These are phyloP conservation scores for Tetrao urogallus DNA, from an alignment of 2,113 vertebrate species.

Conservation along the genomic window DNA sequence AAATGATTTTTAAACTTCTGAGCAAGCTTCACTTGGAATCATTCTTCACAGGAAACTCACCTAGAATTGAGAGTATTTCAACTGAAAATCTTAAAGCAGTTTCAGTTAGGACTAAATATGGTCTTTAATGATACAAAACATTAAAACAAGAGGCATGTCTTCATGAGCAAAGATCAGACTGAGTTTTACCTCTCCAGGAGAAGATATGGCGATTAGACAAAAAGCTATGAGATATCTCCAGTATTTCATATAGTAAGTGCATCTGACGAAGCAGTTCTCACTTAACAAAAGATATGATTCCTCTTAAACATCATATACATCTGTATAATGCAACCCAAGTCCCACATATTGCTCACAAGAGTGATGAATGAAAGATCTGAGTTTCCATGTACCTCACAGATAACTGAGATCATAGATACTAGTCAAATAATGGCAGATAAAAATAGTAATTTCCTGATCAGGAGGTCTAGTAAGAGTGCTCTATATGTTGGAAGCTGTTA, in stretches of 20 bases:
- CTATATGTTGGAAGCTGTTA: not conserved
- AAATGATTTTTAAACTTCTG: slow-evolving; percentile 6
- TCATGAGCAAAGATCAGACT: not conserved
- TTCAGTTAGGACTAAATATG: not conserved
- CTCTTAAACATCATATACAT: not conserved
- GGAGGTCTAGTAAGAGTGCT: not conserved
- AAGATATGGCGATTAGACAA: not conserved
- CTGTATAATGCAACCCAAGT: not conserved
- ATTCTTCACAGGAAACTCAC: not conserved
- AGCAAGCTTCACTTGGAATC: slow-evolving; percentile 18
- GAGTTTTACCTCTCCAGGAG: not conserved
- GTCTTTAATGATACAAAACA: not conserved
- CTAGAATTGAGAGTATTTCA: not conserved
- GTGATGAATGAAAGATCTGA: not conserved
- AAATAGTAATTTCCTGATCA: not conserved
- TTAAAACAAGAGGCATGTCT: not conserved
- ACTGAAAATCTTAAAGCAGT: not conserved
- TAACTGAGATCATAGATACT: not conserved
- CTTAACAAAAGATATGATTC: not conserved
- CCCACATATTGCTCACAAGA: not conserved
- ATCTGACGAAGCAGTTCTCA: not conserved
- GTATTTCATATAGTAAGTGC: not conserved
- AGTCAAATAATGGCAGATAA: not conserved
- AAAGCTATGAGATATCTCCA: not conserved
- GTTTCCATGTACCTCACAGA: not conserved